Percentiles rank a stretch among this genome's conserved stretches.
Evolutionary conservation across 2,797 vertebrate genomes (phyloP).

Genomic region (Acanthiza pusilla): DNA sequence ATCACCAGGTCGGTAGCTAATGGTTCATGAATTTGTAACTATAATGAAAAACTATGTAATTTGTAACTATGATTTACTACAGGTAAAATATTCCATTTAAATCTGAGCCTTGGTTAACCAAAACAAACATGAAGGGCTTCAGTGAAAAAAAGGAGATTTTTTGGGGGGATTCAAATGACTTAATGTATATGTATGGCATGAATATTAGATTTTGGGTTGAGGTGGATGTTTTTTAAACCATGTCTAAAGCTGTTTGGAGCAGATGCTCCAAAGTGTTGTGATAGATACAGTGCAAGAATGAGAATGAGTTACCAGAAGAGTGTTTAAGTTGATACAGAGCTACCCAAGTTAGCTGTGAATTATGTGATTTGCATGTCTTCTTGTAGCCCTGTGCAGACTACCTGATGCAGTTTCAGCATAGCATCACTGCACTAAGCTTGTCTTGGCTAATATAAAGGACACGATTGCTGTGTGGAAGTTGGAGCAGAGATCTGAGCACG

Average conservation of each 20-base stretch:
- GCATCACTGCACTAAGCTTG: background rate
- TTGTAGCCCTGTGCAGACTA: background rate
- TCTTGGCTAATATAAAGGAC: background rate
- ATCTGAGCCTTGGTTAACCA: background rate
- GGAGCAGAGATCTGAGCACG: background rate
- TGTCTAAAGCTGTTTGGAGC: background rate
- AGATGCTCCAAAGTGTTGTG: background rate
- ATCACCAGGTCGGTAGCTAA: slow-evolving; percentile 21
- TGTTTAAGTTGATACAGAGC: background rate
- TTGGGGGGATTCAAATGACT: background rate
- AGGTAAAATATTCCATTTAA: background rate
- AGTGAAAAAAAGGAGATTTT: background rate
- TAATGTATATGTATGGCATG: background rate
- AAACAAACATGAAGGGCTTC: slow-evolving; percentile 20
- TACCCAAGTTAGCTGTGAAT: background rate
- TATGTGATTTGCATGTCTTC: background rate
- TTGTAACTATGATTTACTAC: slow-evolving; percentile 23
- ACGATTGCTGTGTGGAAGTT: rapidly evolving
- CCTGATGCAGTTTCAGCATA: background rate
- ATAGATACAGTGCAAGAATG: background rate
- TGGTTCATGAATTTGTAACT: slow-evolving; percentile 48
- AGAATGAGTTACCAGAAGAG: background rate
- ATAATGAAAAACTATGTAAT: slow-evolving; percentile 20
- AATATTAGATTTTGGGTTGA: background rate
- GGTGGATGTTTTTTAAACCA: background rate